Conservation (phyloP, 2,888 invertebrate genomes). For the Byasa hedistus region DNA sequence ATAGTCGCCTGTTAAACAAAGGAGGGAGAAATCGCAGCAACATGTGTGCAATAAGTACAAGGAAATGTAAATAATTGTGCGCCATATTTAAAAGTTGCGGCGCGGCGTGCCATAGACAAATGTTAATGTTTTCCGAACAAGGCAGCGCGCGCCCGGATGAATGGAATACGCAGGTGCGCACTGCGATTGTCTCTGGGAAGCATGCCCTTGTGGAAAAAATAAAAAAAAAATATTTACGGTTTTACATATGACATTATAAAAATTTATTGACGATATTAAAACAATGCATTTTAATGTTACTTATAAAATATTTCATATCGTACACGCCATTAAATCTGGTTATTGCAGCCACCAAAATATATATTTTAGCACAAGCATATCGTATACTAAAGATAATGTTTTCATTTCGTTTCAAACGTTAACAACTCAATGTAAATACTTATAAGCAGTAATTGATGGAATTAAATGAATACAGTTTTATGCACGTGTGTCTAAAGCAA, state of each 20-base stretch:
- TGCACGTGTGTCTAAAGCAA: no score
- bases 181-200: constrained; percentile 26
- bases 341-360: no score
- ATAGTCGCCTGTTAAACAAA: constrained; percentile 7
- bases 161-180: constrained; percentile 60
- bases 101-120: constrained; percentile 35
- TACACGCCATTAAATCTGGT: no score
- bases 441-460: no score
- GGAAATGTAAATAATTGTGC: constrained; percentile 35
- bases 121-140: constrained; percentile 38
- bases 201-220: constrained; percentile 29
- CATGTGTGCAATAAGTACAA: constrained; percentile 36
- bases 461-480: no score
- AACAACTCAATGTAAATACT: not conserved
- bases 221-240: constrained; percentile 20
- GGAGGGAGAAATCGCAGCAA: constrained; percentile 17
- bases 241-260: constrained; percentile 5
- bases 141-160: constrained; percentile 43
- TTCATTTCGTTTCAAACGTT: no score
- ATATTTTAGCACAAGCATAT: no score
- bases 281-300: not conserved
- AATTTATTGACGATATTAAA: constrained; percentile 15
- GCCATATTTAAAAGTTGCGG: constrained; percentile 34
- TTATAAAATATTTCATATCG: no score
- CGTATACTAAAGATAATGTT: no score